Evolutionary conservation across 2,797 vertebrate genomes (phyloP), one percentile per base, ranked within the genome.

Genomic region (Borostomias antarcticus): DNA sequence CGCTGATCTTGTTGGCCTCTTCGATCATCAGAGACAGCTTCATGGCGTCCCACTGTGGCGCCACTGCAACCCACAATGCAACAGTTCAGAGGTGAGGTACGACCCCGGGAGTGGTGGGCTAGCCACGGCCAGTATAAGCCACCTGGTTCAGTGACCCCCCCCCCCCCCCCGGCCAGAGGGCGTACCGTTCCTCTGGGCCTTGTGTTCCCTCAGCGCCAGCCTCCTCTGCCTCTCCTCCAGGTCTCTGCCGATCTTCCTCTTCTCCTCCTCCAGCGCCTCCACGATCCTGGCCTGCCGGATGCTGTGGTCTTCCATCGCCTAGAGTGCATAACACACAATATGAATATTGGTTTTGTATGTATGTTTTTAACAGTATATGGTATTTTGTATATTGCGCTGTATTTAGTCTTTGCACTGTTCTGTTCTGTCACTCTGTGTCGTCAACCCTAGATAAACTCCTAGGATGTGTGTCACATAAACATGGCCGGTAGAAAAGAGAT

Each of bases 21-120:
- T 95, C 95, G 64, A 98, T 94, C 96, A 98, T 97, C 82, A 97
- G 74, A 19, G 96, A 99, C 28, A 99, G 80, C 76, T 96, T 98
- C 94, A 99, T 92, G 69, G 93, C 85, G 75, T 90, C 93, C 97
- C 97, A 99, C 21, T 89, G 94, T 35, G 93, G 87, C 69, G 84
- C 86, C 65, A 58, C 95, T 96, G 63, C 17, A 66, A 64, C 10
- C 78, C 79, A 25, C 70, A 62, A 73, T n/a, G 1, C 65, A 64
- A 40, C n/a, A 35, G 52, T 59, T 19, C 52, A 25, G 7, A 29
- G 40, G 5, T 58, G 15, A 0, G 23, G n/a, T 26, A 26, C 7
- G 4, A 4, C 50, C 25, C 23, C 4, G 48, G n/a, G 8, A 21
- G 10, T n/a, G n/a, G n/a, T n/a, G n/a, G n/a, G n/a, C n/a, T n/a